These are phyloP conservation scores for Myocastor coypus DNA, from an alignment of 2,113 vertebrate species.

Conservation along the genomic window DNA sequence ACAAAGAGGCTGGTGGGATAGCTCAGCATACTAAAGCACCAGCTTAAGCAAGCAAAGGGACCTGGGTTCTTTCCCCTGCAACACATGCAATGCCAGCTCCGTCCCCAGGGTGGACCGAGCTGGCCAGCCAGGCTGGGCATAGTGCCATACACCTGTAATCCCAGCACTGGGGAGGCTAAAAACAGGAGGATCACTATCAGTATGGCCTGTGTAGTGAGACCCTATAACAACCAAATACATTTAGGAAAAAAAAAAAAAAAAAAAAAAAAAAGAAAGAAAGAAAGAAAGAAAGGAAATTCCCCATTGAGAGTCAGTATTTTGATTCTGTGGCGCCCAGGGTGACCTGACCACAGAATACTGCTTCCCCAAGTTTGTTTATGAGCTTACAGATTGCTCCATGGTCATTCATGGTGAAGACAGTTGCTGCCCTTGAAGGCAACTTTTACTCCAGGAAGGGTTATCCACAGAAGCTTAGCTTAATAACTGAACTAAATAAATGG, in stretches of 20 bases:
- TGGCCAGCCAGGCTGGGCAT: too few relatives aligned
- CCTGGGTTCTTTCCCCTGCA: too few relatives aligned
- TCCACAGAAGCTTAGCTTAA: neutral
- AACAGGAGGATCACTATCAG: too few relatives aligned
- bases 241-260: neutral
- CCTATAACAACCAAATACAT: too few relatives aligned
- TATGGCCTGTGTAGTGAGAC: too few relatives aligned
- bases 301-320: neutral
- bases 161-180: too few relatives aligned
- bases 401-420: neutral
- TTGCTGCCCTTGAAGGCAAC: neutral
- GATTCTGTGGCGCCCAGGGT: neutral
- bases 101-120: too few relatives aligned
- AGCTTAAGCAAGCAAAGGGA: too few relatives aligned
- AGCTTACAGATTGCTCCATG: neutral
- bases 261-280: slow-evolving; percentile 33
- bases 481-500: neutral
- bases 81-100: too few relatives aligned
- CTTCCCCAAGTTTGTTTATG: neutral
- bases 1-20: too few relatives aligned
- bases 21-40: too few relatives aligned
- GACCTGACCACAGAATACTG: neutral
- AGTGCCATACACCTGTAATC: too few relatives aligned
- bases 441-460: neutral
- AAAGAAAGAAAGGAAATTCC: neutral